These are phyloP conservation scores for Geococcyx californianus DNA, from an alignment of 2,113 vertebrate genomes.

Conservation along the genomic window DNA sequence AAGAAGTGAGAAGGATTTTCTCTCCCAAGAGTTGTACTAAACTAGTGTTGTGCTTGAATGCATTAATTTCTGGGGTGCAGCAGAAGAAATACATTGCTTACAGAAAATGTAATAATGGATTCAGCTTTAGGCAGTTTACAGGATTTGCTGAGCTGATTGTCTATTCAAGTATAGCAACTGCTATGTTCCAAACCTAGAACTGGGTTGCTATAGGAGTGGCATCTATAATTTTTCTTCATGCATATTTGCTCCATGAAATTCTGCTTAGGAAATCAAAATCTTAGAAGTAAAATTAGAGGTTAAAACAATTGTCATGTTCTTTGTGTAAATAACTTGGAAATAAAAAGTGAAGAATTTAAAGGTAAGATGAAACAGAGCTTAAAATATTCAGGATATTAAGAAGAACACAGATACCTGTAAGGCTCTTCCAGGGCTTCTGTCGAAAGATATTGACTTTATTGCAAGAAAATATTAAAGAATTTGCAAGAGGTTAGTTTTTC, in stretches of 20 bases:
- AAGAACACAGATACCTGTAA: not conserved
- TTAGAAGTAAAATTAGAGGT: not conserved
- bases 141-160: not conserved
- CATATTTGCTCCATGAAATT: not conserved
- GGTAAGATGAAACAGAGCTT: not conserved
- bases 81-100: not conserved
- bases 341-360: not conserved
- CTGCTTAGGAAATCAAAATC: not conserved
- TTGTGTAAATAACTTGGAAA: not conserved
- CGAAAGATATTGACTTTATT: not conserved
- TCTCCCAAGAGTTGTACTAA: not conserved
- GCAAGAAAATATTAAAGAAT: not conserved
- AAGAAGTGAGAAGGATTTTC: not conserved
- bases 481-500: not conserved
- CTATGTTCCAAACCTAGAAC: not conserved
- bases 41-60: not conserved
- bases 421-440: not conserved
- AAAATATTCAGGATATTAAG: not conserved
- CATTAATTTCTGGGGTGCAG: not conserved
- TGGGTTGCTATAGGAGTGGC: not conserved
- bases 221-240: not conserved
- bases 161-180: not conserved
- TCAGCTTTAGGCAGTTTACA: not conserved
- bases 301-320: not conserved
- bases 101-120: not conserved